phyloP scores from a whole-genome alignment of 2,888 invertebrate genomes.

The Caenorhabditis sp. region DNA sequence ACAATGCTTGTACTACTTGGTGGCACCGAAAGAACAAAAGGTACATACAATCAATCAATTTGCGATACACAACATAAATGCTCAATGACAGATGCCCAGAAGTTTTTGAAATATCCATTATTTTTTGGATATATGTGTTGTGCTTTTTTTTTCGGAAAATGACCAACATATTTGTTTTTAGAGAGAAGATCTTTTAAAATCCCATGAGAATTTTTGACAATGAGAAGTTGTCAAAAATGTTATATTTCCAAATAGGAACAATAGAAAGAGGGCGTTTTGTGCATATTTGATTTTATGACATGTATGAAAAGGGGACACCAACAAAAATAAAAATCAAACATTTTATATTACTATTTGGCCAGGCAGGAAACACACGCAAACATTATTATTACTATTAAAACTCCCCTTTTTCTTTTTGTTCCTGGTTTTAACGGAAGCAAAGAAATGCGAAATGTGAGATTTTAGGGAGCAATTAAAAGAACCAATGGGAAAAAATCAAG shows the following conservation, averaged over 20 bases:
- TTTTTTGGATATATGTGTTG: neutral
- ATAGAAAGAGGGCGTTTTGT: conserved; percentile 15
- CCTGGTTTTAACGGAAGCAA: too few species aligned
- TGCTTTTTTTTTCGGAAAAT: too few species aligned
- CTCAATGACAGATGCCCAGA: neutral
- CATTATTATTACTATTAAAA: neutral
- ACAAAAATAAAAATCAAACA: neutral
- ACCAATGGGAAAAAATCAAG: too few species aligned
- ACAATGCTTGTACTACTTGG: neutral
- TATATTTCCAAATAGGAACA: neutral
- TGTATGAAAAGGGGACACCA: conserved; percentile 12
- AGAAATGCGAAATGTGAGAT: too few species aligned
- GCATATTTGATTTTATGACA: conserved; percentile 44
- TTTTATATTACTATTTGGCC: neutral
- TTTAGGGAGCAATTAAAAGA: too few species aligned
- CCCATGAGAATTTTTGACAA: neutral
- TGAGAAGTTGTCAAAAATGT: conserved; percentile 20
- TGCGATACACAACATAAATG: conserved; percentile 1
- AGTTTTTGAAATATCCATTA: neutral
- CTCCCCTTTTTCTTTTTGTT: neutral
- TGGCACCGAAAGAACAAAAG: neutral
- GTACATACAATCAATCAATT: neutral
- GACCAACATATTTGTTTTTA: too few species aligned
- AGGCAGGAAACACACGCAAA: neutral
- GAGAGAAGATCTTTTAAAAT: too few species aligned